These are phyloP conservation scores for Calosoma granatense DNA, from an alignment of 1,140 invertebrate species.

Conservation along the genomic window DNA sequence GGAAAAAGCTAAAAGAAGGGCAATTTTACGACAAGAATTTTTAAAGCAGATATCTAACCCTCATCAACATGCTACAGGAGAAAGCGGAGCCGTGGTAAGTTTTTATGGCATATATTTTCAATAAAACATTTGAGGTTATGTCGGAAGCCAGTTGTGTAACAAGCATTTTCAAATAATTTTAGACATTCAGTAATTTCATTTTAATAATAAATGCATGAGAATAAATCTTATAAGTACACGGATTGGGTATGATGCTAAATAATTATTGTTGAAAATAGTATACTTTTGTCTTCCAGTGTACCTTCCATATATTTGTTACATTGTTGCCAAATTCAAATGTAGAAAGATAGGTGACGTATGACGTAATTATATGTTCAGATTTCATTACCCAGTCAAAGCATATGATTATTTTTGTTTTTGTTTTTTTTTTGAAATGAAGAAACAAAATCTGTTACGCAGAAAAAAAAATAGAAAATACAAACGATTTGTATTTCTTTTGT, in stretches of 20 bases:
- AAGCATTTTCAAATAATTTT: too few relatives aligned
- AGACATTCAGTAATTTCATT: too few relatives aligned
- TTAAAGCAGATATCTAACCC: constrained; percentile 59
- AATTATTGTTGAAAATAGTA: background rate
- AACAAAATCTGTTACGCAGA: too few relatives aligned
- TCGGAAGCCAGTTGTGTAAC: background rate
- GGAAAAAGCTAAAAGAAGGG: constrained; percentile 44
- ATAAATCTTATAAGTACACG: background rate
- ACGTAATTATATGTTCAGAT: background rate
- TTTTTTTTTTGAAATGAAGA: background rate
- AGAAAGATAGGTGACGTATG: background rate
- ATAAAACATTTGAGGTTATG: background rate
- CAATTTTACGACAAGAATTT: constrained; percentile 50
- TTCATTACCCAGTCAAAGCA: too few relatives aligned
- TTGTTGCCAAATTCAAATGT: constrained; percentile 4
- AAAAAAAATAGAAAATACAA: too few relatives aligned
- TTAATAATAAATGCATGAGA: background rate
- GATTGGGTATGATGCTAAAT: background rate
- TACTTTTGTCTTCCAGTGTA: background rate
- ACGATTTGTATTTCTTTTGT: too few relatives aligned
- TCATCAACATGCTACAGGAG: constrained; percentile 38
- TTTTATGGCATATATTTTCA: background rate
- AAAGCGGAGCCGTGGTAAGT: constrained; percentile 51
- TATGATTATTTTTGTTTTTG: background rate
- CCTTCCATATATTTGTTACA: background rate